phyloP scores from a whole-genome alignment of 2,797 vertebrate genomes.

The Acipenser oxyrinchus region DNA sequence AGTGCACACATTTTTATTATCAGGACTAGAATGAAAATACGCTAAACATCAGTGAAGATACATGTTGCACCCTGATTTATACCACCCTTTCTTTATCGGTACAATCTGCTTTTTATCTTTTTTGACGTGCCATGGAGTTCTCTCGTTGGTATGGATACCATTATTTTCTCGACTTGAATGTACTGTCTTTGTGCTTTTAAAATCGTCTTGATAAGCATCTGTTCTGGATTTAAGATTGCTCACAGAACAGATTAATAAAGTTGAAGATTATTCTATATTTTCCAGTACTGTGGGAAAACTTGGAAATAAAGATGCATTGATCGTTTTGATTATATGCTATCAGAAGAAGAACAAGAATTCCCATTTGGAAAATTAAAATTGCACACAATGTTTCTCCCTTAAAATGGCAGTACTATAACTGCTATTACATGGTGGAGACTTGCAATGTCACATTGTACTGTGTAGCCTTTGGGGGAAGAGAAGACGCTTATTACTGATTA shows the following conservation, averaged over 20 bases:
- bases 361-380: too few species aligned
- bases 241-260: background rate
- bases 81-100: slow-evolving; percentile 24
- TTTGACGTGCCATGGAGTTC: slow-evolving; percentile 13
- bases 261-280: too few species aligned
- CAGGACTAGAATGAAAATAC: slow-evolving; percentile 20
- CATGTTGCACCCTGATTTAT: slow-evolving; percentile 23
- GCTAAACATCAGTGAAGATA: slow-evolving; percentile 8
- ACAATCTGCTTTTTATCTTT: slow-evolving; percentile 12
- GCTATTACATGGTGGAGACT: too few species aligned
- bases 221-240: background rate
- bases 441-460: too few species aligned
- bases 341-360: too few species aligned
- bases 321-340: too few species aligned
- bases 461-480: too few species aligned
- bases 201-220: slow-evolving; percentile 27
- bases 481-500: too few species aligned
- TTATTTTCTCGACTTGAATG: slow-evolving; percentile 57
- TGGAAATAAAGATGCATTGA: too few species aligned
- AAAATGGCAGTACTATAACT: too few species aligned
- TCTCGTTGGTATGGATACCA: slow-evolving; percentile 15
- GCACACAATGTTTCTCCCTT: too few species aligned
- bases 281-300: too few species aligned
- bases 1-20: slow-evolving; percentile 7
- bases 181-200: slow-evolving; percentile 46